These are phyloP conservation scores for Microctonus hyperodae DNA, from an alignment of 2,888 invertebrate species.

Conservation along the genomic window DNA sequence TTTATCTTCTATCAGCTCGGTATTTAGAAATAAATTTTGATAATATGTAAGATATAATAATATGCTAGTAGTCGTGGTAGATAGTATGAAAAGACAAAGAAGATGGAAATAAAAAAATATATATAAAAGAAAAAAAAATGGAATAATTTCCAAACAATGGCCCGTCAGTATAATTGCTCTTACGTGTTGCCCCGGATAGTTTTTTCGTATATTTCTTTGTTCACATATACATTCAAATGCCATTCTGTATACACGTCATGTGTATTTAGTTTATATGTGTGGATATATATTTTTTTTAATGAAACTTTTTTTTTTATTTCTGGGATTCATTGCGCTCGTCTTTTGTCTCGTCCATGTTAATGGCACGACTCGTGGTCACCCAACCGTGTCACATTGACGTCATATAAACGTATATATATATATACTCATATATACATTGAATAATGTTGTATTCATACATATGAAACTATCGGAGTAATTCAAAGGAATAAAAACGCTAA, in stretches of 20 bases:
- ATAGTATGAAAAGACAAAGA: not conserved
- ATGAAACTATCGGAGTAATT: not conserved
- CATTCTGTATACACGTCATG: conserved; percentile 6
- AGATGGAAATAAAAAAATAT: conserved; percentile 7
- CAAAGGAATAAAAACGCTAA: not conserved
- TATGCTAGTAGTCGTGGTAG: no score
- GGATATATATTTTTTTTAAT: conserved; percentile 19
- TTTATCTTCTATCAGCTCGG: no score
- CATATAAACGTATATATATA: conserved; percentile 35
- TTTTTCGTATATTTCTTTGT: conserved; percentile 13
- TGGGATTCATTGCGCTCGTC: conserved; percentile 24
- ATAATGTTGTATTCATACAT: not conserved
- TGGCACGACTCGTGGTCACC: conserved; percentile 58
- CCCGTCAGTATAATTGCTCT: conserved; percentile 35
- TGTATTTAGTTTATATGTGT: conserved; percentile 1
- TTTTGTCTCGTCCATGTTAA: conserved; percentile 48
- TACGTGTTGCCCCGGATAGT: conserved; percentile 31
- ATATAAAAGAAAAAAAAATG: conserved; percentile 28
- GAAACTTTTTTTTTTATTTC: conserved; percentile 27
- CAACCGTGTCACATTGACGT: conserved; percentile 61
- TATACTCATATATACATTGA: not conserved
- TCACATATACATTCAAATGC: conserved; percentile 9
- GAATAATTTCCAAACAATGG: conserved; percentile 37
- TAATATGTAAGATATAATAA: no score
- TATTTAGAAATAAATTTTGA: no score